Percentiles rank a stretch among this genome's conserved stretches.
These are phyloP conservation scores for Campoplex nolae DNA, from an alignment of 2,888 invertebrate genomes.

Conservation along the genomic window DNA sequence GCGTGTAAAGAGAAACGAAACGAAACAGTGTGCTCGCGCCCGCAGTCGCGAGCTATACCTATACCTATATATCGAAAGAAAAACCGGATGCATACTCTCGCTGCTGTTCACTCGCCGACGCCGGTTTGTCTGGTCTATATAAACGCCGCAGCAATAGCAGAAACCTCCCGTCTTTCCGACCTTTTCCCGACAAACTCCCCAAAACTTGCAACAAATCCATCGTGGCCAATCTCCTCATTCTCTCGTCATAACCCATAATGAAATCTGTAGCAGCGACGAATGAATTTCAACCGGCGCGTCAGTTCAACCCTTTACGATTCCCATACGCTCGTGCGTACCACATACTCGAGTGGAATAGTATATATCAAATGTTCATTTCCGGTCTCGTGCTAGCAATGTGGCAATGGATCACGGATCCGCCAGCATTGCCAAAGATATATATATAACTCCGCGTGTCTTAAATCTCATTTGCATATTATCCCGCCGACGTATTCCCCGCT, in stretches of 20 bases:
- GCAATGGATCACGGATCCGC: slow-evolving; percentile 21
- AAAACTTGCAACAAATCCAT: not conserved
- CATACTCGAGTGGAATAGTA: not conserved
- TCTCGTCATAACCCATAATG: not conserved
- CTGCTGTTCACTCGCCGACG: slow-evolving; percentile 9
- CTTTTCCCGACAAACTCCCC: not conserved
- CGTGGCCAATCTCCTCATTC: not conserved
- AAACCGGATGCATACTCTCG: slow-evolving; percentile 59
- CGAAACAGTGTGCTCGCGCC: slow-evolving; percentile 33
- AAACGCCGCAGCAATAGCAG: too few species aligned
- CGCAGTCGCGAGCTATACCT: not conserved
- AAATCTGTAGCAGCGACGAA: slow-evolving; percentile 19
- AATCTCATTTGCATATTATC: slow-evolving; percentile 45
- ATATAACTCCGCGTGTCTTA: not conserved
- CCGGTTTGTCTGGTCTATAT: slow-evolving; percentile 38
- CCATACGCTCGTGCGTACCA: not conserved
- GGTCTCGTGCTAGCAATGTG: not conserved
- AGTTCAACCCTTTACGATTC: slow-evolving; percentile 34
- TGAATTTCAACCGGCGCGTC: not conserved
- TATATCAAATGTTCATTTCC: slow-evolving; percentile 60
- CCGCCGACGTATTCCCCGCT: not conserved
- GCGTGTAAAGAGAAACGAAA: slow-evolving; percentile 35
- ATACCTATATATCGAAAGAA: slow-evolving; percentile 26
- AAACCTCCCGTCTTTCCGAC: slow-evolving; percentile 36
- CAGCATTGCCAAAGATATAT: slow-evolving; percentile 13